Evolutionary conservation across 1,140 invertebrate genomes (phyloP).

Genomic region (Pachypeltis micranthus): DNA sequence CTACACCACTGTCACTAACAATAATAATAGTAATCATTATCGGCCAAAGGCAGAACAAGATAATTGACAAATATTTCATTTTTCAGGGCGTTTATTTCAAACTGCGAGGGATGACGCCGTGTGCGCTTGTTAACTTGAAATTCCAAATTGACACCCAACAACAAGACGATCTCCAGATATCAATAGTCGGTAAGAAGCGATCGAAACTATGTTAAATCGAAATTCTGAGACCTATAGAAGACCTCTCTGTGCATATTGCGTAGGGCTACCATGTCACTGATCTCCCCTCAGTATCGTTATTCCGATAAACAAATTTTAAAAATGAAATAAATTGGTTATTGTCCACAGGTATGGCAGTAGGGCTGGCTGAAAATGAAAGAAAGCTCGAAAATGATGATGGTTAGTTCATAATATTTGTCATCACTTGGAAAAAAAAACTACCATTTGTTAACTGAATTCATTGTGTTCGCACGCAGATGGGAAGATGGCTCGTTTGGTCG

Average conservation of each 20-base stretch:
- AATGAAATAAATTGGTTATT: too few species aligned
- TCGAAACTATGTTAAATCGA: too few species aligned
- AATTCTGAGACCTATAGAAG: too few species aligned
- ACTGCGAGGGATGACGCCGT: slow-evolving; percentile 68
- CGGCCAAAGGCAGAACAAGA: too few species aligned
- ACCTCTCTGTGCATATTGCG: too few species aligned
- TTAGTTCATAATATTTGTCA: too few species aligned
- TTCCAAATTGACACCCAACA: slow-evolving; percentile 72
- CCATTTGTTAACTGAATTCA: slow-evolving; percentile 14
- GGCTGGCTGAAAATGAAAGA: slow-evolving; percentile 46
- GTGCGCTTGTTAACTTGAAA: slow-evolving; percentile 62
- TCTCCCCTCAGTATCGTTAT: too few species aligned
- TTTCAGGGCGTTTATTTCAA: slow-evolving; percentile 74
- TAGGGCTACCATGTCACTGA: too few species aligned
- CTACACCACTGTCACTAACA: too few species aligned
- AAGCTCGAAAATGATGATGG: slow-evolving; percentile 31
- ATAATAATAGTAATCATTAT: too few species aligned
- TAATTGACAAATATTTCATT: slow-evolving; percentile 19
- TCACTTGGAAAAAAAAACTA: too few species aligned
- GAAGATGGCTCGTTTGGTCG: slow-evolving; percentile 58
- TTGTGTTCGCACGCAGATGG: slow-evolving; percentile 9
- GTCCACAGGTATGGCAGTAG: slow-evolving; percentile 53
- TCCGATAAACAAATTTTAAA: too few species aligned
- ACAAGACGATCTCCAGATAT: slow-evolving; percentile 80
- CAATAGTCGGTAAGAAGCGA: slow-evolving; percentile 46